Conservation (phyloP, 1,140 invertebrate species). For the Achroia grisella region DNA sequence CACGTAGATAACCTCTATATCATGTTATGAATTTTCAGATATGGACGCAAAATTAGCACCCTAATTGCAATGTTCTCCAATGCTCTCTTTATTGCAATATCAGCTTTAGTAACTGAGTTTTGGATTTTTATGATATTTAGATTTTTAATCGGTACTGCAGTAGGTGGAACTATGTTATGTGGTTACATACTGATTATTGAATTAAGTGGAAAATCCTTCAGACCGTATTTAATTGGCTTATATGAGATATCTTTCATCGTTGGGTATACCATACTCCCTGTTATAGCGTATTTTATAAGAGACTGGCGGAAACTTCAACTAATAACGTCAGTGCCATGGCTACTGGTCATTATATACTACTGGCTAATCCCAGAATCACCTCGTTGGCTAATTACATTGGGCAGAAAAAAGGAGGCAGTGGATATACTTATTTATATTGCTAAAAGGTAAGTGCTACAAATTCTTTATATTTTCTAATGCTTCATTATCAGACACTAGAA, state of each 20-base stretch:
- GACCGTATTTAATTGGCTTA: conserved; percentile 44
- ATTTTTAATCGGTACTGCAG: conserved; percentile 74
- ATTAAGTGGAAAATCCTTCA: conserved; percentile 55
- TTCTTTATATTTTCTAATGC: too few species aligned
- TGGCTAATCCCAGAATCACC: conserved; percentile 59
- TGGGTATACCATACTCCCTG: conserved; percentile 75
- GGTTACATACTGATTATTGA: conserved; percentile 74
- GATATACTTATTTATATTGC: conserved; percentile 43
- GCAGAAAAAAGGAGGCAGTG: conserved; percentile 45
- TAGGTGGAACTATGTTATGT: conserved; percentile 76
- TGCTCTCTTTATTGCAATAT: conserved; percentile 71
- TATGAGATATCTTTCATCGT: conserved; percentile 36
- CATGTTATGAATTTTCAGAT: conserved; percentile 57
- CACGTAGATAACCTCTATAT: not conserved
- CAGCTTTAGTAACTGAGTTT: conserved; percentile 75
- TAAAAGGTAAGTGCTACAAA: conserved; percentile 38
- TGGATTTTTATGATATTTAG: conserved; percentile 76
- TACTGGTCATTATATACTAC: conserved; percentile 37
- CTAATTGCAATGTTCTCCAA: conserved; percentile 74
- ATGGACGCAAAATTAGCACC: conserved; percentile 76
- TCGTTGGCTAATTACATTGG: conserved; percentile 54
- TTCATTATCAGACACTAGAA: too few species aligned
- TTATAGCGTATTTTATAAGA: conserved; percentile 77
- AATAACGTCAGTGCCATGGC: conserved; percentile 74
- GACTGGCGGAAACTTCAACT: conserved; percentile 80